Evolutionary conservation across 2,888 invertebrate species (phyloP).

Genomic region (Malacosoma neustria): DNA sequence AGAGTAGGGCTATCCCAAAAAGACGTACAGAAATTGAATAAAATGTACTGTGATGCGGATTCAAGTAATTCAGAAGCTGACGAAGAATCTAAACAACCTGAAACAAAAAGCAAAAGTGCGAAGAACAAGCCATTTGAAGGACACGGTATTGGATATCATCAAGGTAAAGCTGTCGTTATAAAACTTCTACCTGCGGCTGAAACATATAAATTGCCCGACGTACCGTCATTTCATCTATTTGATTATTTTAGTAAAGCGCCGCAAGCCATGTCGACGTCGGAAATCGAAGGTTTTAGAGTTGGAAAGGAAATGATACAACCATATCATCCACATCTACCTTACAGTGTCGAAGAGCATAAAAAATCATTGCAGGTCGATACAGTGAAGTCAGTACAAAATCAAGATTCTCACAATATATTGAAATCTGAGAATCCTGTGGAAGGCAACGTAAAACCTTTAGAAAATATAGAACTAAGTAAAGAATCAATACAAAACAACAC

Average conservation of each 20-base stretch:
- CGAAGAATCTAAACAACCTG: constrained; percentile 17
- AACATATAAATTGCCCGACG: constrained; percentile 39
- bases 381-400: constrained; percentile 8
- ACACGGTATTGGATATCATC: constrained; percentile 63
- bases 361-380: constrained; percentile 10
- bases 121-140: constrained; percentile 62
- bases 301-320: constrained; percentile 36
- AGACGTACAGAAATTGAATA: constrained; percentile 71
- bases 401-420: background rate
- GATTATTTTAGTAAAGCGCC: constrained; percentile 63
- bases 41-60: constrained; percentile 72
- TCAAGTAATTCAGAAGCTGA: constrained; percentile 31
- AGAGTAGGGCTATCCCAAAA: constrained; percentile 72
- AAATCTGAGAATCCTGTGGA: background rate
- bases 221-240: constrained; percentile 47
- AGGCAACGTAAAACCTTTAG: background rate
- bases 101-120: constrained; percentile 29
- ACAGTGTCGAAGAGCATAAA: background rate
- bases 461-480: background rate
- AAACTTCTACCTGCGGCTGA: constrained; percentile 49
- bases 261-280: constrained; percentile 44
- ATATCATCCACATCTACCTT: constrained; percentile 15
- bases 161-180: constrained; percentile 67
- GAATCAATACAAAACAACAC: background rate
- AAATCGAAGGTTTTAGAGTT: constrained; percentile 37